These are phyloP conservation scores for Amphilophus citrinellus DNA, from an alignment of 2,113 vertebrate genomes.

Conservation along the genomic window DNA sequence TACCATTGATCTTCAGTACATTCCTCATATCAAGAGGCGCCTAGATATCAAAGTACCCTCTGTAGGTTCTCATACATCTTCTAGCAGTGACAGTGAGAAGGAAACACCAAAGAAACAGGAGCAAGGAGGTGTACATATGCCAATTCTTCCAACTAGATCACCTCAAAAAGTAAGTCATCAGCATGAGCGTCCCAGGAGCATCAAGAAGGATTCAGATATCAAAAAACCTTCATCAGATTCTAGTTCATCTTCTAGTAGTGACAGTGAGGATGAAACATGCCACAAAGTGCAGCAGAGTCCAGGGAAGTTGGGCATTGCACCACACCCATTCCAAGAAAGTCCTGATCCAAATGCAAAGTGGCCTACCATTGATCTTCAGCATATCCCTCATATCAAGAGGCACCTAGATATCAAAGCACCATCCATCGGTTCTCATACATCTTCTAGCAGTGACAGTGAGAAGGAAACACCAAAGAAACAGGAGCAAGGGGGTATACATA, in stretches of 20 bases:
- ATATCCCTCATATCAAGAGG: neutral
- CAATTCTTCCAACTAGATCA: too few species aligned
- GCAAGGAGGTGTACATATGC: too few species aligned
- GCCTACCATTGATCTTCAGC: neutral
- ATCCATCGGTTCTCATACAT: neutral
- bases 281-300: neutral
- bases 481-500: too few species aligned
- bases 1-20: neutral
- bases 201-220: too few species aligned
- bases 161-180: too few species aligned
- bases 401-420: constrained; percentile 34
- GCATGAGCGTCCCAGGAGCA: too few species aligned
- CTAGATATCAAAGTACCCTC: constrained; percentile 35
- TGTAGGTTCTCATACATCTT: neutral
- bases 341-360: neutral
- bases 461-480: neutral
- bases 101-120: neutral
- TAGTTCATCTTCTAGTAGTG: neutral
- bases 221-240: too few species aligned
- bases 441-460: constrained; percentile 37
- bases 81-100: constrained; percentile 44
- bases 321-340: neutral
- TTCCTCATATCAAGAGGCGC: neutral
- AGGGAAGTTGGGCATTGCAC: neutral
- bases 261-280: neutral